Evolutionary conservation across 2,888 invertebrate genomes (phyloP).

Genomic region (Anoplius nigerrimus): DNA sequence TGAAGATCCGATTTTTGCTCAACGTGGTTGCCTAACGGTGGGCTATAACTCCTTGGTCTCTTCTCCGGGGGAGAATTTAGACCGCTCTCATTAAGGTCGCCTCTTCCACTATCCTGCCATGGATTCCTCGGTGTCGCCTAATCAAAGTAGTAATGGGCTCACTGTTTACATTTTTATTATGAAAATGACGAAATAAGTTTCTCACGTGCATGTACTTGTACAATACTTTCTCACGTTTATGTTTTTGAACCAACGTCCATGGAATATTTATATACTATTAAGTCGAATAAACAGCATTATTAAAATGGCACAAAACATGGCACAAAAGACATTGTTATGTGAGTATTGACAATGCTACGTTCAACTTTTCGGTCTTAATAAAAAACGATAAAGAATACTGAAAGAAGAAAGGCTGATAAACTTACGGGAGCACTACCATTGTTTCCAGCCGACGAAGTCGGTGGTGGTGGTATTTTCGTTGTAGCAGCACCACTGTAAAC

Average conservation of each 20-base stretch:
- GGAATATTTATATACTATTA: too few relatives aligned
- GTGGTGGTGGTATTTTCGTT: conserved; percentile 64
- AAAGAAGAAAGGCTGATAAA: conserved; percentile 47
- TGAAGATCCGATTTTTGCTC: conserved; percentile 79
- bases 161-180: neutral
- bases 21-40: conserved; percentile 69
- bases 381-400: too few relatives aligned
- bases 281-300: too few relatives aligned
- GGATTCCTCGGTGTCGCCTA: conserved; percentile 80
- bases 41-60: conserved; percentile 72
- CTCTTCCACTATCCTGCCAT: conserved; percentile 80
- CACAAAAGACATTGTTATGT: too few relatives aligned
- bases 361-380: conserved; percentile 30
- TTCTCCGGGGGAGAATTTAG: conserved; percentile 79
- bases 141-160: conserved; percentile 2
- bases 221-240: too few relatives aligned
- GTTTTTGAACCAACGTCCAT: too few relatives aligned
- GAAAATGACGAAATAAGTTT: neutral
- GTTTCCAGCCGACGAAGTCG: conserved; percentile 73
- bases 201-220: too few relatives aligned
- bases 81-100: conserved; percentile 76
- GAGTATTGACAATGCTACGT: conserved; percentile 33
- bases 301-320: too few relatives aligned
- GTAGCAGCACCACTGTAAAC: conserved; percentile 78
- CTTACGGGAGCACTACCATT: conserved; percentile 85